Conservation (phyloP, 2,888 invertebrate genomes). For the Agriopis aurantiaria region DNA sequence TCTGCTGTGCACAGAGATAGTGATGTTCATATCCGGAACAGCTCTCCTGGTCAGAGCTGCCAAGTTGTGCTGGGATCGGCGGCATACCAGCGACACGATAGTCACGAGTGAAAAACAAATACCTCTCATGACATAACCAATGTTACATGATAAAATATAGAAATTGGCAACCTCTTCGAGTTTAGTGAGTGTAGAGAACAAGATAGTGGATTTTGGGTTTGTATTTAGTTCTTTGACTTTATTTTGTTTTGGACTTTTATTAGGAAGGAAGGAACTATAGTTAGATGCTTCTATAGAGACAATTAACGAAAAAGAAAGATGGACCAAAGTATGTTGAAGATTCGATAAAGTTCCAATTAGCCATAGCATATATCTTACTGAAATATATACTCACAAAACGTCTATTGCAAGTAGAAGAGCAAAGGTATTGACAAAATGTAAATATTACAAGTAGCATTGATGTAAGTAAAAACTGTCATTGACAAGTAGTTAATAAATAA, state of each 20-base stretch:
- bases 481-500: too few relatives aligned
- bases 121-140: slow-evolving; percentile 38
- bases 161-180: background rate
- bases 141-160: slow-evolving; percentile 1
- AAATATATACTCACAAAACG: too few relatives aligned
- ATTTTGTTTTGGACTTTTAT: too few relatives aligned
- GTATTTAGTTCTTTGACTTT: background rate
- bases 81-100: slow-evolving; percentile 20
- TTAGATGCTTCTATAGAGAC: background rate
- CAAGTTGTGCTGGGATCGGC: slow-evolving; percentile 32
- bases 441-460: too few relatives aligned
- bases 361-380: too few relatives aligned
- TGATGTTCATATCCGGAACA: slow-evolving; percentile 49
- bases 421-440: too few relatives aligned
- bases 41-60: slow-evolving; percentile 48
- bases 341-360: background rate
- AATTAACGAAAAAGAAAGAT: background rate
- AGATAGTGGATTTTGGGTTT: background rate
- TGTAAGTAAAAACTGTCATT: too few relatives aligned
- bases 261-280: too few relatives aligned
- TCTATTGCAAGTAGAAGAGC: too few relatives aligned
- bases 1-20: slow-evolving; percentile 50
- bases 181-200: background rate
- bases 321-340: background rate
- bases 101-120: slow-evolving; percentile 40